phyloP scores from a whole-genome alignment of 2,888 invertebrate species.

The Ectemnius continuus region DNA sequence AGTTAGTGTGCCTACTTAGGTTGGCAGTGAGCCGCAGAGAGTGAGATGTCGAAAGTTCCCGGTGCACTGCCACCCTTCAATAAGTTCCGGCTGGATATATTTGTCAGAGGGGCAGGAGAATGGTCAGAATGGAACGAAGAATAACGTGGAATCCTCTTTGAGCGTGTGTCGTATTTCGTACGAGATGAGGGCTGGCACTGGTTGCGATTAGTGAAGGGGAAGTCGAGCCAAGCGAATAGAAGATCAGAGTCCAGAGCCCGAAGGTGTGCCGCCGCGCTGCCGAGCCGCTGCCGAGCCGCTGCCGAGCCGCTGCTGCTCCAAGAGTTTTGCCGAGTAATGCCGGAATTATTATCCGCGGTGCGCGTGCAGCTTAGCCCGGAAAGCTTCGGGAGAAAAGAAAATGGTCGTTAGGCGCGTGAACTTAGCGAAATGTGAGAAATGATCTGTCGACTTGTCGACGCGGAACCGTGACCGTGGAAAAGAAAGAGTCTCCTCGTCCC shows the following conservation, averaged over 20 bases:
- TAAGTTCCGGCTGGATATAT: conserved; percentile 56
- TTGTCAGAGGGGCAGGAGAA: conserved; percentile 57
- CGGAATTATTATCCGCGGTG: conserved; percentile 59
- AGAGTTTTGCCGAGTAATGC: conserved; percentile 74
- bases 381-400: conserved; percentile 45
- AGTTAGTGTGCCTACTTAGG: conserved; percentile 9
- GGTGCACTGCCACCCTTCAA: conserved; percentile 50
- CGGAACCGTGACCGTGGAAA: conserved; percentile 57
- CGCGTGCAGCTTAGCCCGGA: conserved; percentile 18
- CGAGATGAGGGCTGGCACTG: background rate
- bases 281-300: no score
- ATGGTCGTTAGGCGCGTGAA: conserved; percentile 64
- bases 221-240: no score
- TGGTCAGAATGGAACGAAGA: conserved; percentile 46
- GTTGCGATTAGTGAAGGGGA: conserved; percentile 2
- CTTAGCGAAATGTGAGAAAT: conserved; percentile 79
- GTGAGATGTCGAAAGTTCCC: conserved; percentile 61
- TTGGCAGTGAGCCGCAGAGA: conserved; percentile 25
- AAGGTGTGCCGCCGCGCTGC: no score
- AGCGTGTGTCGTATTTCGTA: no score
- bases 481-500: conserved; percentile 30
- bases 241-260: no score
- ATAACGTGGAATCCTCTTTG: no score
- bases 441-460: conserved; percentile 70
- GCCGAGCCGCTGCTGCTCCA: no score